Conservation (phyloP, 37 sponge, comb jelly and placozoan species). For the Petrosia ficiformis region DNA sequence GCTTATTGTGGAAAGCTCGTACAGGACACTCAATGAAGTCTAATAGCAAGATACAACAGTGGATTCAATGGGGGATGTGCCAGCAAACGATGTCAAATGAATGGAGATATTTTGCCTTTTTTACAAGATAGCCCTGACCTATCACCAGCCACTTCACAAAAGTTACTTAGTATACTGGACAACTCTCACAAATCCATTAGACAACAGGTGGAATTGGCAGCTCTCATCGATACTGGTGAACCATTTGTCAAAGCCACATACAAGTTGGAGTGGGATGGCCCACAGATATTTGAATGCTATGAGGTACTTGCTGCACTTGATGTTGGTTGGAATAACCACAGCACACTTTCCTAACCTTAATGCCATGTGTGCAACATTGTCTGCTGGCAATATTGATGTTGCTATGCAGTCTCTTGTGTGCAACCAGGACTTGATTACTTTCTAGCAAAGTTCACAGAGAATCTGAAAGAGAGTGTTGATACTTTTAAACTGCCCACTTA, state of each 20-base stretch:
- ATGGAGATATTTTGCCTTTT: conserved; percentile 25
- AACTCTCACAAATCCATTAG: background rate
- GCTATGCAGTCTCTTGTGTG: background rate
- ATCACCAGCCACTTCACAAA: conserved; percentile 1
- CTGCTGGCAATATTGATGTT: background rate
- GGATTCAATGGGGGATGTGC: conserved; percentile 19
- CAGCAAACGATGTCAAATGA: conserved; percentile 17
- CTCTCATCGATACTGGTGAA: conserved; percentile 25
- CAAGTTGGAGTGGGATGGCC: conserved; percentile 46
- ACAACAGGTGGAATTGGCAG: conserved; percentile 33
- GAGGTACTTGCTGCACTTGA: background rate
- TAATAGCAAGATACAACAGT: conserved; percentile 25
- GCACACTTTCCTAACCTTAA: background rate
- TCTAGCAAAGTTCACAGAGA: background rate
- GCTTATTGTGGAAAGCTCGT: conserved; percentile 15
- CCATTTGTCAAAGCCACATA: conserved; percentile 44
- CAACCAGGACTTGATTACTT: background rate
- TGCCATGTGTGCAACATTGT: background rate
- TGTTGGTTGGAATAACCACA: background rate
- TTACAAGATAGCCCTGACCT: conserved; percentile 4
- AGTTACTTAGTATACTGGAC: conserved; percentile 6
- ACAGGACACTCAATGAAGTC: conserved; percentile 1
- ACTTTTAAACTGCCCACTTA: background rate
- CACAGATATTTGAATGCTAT: conserved; percentile 5
- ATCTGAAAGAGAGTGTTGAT: background rate